These are phyloP conservation scores for Anthopleura sola DNA, from an alignment of 64 coral and sea anemone species.

Conservation along the genomic window DNA sequence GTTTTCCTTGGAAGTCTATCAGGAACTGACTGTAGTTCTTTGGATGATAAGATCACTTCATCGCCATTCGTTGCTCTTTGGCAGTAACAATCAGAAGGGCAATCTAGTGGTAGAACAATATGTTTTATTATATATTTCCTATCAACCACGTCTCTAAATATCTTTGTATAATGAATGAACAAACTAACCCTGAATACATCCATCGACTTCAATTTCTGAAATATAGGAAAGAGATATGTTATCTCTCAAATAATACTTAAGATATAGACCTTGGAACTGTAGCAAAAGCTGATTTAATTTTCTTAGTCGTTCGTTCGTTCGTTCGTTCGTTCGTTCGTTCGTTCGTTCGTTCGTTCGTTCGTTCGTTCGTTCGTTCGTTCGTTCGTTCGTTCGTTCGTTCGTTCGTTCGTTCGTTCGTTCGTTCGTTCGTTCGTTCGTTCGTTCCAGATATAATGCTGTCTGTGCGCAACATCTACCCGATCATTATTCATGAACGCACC, in stretches of 20 bases:
- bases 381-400: no score
- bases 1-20: not conserved
- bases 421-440: no score
- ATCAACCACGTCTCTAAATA: not conserved
- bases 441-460: no score
- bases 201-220: not conserved
- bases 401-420: no score
- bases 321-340: no score
- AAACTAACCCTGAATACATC: not conserved
- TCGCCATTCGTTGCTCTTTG: not conserved
- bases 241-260: not conserved
- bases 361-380: no score
- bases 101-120: not conserved
- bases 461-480: no score
- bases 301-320: not conserved
- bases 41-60: not conserved
- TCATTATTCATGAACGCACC: no score
- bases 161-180: not conserved
- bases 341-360: no score
- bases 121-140: not conserved
- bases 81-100: not conserved
- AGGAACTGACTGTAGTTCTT: not conserved
- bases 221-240: not conserved
- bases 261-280: no score
- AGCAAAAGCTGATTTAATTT: not conserved